Evolutionary conservation across 2,797 vertebrate species (phyloP).

Genomic region (Lemur catta): DNA sequence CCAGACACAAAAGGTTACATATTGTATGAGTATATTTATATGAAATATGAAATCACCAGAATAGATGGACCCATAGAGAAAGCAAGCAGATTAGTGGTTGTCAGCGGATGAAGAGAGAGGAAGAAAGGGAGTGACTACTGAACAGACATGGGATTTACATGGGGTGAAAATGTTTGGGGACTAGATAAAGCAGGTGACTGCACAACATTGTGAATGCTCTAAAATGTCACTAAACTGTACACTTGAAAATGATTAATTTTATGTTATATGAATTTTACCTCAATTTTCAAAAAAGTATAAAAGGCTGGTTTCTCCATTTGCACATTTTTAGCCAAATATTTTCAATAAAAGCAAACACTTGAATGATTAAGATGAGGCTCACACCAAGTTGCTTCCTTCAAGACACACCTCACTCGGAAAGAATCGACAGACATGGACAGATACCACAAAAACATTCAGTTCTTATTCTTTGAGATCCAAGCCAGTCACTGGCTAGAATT

Average conservation of each 20-base stretch:
- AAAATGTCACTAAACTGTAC: background rate
- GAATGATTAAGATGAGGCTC: background rate
- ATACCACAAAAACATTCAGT: background rate
- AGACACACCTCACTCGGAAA: background rate
- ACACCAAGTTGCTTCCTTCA: background rate
- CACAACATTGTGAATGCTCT: background rate
- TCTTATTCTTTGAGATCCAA: background rate
- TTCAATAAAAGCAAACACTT: constrained; percentile 1
- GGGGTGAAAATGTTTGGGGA: background rate
- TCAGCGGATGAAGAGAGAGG: background rate
- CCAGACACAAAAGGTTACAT: background rate
- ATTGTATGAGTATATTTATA: background rate
- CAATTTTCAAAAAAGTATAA: background rate
- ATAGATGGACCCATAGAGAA: background rate
- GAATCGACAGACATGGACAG: background rate
- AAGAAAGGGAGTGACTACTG: background rate
- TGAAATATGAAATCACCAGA: background rate
- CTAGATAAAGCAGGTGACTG: background rate
- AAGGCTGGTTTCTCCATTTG: background rate
- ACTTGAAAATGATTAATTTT: background rate
- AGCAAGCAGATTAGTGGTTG: background rate
- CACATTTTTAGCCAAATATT: background rate
- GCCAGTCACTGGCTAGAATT: background rate
- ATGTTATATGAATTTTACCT: background rate
- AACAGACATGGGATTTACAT: background rate